Evolutionary conservation across 2,113 vertebrate genomes (phyloP).

Genomic region (Daboia siamensis): DNA sequence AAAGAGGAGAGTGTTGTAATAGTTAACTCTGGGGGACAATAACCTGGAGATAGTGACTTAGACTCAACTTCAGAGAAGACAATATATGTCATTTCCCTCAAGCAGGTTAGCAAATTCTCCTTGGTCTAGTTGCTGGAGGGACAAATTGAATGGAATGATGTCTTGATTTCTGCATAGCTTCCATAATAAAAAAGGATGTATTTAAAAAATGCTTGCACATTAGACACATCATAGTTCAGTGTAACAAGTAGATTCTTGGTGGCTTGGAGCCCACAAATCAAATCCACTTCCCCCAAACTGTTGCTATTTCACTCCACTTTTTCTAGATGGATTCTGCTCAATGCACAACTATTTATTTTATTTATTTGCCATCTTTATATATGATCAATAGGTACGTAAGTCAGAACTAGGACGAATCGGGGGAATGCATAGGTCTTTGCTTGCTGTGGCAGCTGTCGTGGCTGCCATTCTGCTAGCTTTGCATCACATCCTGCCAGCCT

Average conservation of each 20-base stretch:
- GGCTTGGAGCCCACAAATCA: not conserved
- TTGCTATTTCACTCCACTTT: not conserved
- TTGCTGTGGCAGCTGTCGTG: not conserved
- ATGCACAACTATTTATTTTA: not conserved
- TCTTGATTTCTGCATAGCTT: not conserved
- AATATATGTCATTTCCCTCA: not conserved
- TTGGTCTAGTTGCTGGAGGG: not conserved
- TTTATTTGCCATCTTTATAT: no score
- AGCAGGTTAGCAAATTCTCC: not conserved
- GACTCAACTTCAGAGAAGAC: not conserved
- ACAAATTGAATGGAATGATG: not conserved
- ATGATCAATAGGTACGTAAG: not conserved
- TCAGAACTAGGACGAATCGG: not conserved
- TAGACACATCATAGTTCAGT: not conserved
- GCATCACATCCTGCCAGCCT: no score
- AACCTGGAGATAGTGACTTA: not conserved
- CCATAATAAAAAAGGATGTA: not conserved
- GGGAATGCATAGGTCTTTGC: not conserved
- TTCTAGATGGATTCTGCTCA: not conserved
- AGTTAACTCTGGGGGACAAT: not conserved
- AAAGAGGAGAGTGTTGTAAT: not conserved
- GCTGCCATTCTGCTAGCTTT: no score
- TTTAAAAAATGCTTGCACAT: not conserved
- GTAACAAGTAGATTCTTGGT: not conserved
- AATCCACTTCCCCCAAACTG: not conserved